Base-by-base conservation (phyloP, 2,888 invertebrate genomes). In the Drosophila meridionalis region DNA sequence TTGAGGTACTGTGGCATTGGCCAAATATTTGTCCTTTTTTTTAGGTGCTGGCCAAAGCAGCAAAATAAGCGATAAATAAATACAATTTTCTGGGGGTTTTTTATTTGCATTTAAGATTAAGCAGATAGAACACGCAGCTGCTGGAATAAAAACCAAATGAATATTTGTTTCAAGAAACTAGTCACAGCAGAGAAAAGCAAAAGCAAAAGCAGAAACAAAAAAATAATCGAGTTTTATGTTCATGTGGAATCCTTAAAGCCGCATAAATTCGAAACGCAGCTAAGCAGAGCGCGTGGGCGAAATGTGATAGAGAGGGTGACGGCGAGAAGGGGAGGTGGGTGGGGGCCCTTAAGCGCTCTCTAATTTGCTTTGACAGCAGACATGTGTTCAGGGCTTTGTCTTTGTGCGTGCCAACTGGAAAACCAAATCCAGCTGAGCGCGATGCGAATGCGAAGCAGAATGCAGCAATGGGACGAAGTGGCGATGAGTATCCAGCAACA, bases 51-150 rank as follows among this genome's bases (percentile, higher is more conserved):
- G 66, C 66, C 83, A 77, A 82, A 58, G 80, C 69, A 85, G 78
- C 76, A 63, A 89, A 84, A 86, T 89, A 89, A 89, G 85, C 89
- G 89, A 89, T 87, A 87, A 89, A 86, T 89, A 89, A 87, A 86
- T 89, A 86, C 81, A 86, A 89, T 89, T 87, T 86, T 75, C 74
- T 78, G 82, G 76, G 52, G 68, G 70, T 75, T 71, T 83, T 20
- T 11, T 87, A 89, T 85, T 87, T 85, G 78, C 77, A 87, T 89
- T 87, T 72, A 69, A 89, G 85, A 85, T 85, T 75, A 73, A 68
- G 73, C 75, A 80, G 85, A 89, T 85, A 85, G 80, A 79, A 72
- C 85, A 89, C 87, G 87, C 75, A 87, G 65, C 40, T 38, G 42
- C 14, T 12, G 5, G 20, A 26, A 55, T 52, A 30, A 48, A 36